Evolutionary conservation across 2,113 vertebrate species (phyloP).

Genomic region (Hydrolagus affinis): DNA sequence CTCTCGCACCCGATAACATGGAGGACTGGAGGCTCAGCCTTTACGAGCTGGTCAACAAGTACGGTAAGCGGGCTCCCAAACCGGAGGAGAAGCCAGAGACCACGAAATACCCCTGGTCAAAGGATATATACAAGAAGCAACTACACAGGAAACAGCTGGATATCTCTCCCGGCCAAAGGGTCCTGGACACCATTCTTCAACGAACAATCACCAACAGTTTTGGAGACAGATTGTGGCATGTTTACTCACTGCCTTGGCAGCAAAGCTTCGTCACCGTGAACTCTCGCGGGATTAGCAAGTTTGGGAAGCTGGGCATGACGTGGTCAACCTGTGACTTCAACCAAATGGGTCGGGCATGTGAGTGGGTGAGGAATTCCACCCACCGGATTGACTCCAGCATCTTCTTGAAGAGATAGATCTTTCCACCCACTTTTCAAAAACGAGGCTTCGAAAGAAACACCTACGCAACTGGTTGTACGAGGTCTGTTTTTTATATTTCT

Average conservation of each 20-base stretch:
- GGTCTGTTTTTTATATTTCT: too few relatives aligned
- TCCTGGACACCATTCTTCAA: background rate
- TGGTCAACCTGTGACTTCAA: background rate
- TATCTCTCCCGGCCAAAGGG: slow-evolving; percentile 20
- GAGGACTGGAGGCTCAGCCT: slow-evolving; percentile 32
- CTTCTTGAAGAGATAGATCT: too few relatives aligned
- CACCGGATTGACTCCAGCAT: too few relatives aligned
- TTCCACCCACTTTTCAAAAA: too few relatives aligned
- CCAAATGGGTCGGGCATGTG: too few relatives aligned
- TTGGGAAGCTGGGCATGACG: slow-evolving; percentile 30
- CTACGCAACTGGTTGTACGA: too few relatives aligned
- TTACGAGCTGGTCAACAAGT: slow-evolving; percentile 30
- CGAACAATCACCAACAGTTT: background rate
- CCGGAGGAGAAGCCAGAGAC: background rate
- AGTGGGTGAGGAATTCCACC: too few relatives aligned
- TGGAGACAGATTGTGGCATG: background rate
- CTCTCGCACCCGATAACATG: background rate
- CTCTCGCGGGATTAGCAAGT: slow-evolving; percentile 8
- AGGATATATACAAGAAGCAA: background rate
- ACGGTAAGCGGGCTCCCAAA: slow-evolving; percentile 25
- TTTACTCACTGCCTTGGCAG: slow-evolving; percentile 30
- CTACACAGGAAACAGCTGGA: background rate
- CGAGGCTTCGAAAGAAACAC: too few relatives aligned
- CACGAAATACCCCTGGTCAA: too few relatives aligned
- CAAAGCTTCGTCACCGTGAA: slow-evolving; percentile 31